Evolutionary conservation across 2,797 vertebrate species (phyloP).

Genomic region (Gymnothorax javanicus): DNA sequence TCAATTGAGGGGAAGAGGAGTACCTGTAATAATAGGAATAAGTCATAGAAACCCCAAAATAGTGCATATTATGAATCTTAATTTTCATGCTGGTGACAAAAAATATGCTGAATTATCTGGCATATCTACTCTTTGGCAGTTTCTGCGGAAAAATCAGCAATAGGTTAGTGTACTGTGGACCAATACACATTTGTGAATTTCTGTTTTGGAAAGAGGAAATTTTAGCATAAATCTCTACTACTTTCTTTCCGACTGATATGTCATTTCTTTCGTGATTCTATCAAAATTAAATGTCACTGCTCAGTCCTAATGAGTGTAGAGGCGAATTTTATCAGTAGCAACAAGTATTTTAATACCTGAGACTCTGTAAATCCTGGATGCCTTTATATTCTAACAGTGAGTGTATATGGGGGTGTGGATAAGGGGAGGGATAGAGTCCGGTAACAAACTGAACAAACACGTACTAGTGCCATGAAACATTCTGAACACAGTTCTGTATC

Average conservation of each 20-base stretch:
- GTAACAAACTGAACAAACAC: neutral
- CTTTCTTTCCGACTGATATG: neutral
- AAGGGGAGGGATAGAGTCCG: neutral
- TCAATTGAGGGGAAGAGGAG: neutral
- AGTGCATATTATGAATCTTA: neutral
- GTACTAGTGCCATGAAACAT: neutral
- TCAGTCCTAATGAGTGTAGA: neutral
- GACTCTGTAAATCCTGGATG: neutral
- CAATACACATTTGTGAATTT: neutral
- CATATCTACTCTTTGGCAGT: neutral
- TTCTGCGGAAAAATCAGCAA: neutral
- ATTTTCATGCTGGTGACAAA: neutral
- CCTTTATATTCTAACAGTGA: neutral
- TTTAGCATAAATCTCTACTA: no score
- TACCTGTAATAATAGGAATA: neutral
- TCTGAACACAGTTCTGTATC: neutral
- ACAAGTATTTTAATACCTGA: neutral
- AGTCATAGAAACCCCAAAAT: neutral
- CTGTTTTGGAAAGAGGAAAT: neutral
- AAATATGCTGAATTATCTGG: neutral
- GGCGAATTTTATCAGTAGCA: neutral
- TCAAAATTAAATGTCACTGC: neutral
- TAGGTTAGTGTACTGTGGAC: neutral
- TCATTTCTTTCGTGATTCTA: neutral
- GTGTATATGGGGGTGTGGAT: neutral